phyloP scores from a whole-genome alignment of 2,113 vertebrate species.

The Cephalopterus ornatus region DNA sequence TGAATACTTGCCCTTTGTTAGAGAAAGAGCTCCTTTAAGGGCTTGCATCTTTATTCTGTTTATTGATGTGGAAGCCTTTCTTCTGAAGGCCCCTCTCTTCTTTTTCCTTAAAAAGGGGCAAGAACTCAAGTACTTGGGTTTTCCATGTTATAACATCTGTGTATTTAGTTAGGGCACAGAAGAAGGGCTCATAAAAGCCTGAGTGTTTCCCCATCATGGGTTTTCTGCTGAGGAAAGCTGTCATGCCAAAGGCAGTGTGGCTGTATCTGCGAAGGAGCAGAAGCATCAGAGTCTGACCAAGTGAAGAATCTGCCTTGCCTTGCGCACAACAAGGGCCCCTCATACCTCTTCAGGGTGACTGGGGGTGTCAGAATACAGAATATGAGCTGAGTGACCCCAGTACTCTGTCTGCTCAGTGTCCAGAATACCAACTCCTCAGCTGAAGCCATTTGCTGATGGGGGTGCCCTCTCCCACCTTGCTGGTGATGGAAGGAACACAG shows the following conservation, averaged over 20 bases:
- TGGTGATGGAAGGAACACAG: background rate
- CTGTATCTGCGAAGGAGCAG: background rate
- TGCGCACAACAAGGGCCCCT: background rate
- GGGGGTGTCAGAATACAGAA: background rate
- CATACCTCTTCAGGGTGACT: background rate
- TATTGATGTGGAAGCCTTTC: slow-evolving; percentile 19
- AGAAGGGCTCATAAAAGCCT: background rate
- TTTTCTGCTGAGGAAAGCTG: background rate
- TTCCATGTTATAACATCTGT: slow-evolving; percentile 46
- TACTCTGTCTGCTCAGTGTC: background rate
- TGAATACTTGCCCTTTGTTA: slow-evolving; percentile 53
- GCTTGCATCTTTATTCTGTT: background rate
- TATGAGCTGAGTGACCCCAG: background rate
- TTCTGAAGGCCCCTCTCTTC: background rate
- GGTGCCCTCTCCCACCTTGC: rapidly evolving
- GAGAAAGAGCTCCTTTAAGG: slow-evolving; percentile 22
- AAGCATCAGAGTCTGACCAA: background rate
- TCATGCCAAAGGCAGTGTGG: background rate
- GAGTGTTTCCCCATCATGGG: background rate
- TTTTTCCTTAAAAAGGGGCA: slow-evolving; percentile 27
- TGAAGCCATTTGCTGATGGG: background rate
- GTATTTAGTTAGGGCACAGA: slow-evolving; percentile 42
- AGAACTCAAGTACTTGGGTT: slow-evolving; percentile 22
- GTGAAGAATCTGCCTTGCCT: background rate
- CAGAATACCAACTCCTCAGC: background rate